These are phyloP conservation scores for Heterohyrax brucei DNA, from an alignment of 2,797 vertebrate genomes.

Conservation along the genomic window DNA sequence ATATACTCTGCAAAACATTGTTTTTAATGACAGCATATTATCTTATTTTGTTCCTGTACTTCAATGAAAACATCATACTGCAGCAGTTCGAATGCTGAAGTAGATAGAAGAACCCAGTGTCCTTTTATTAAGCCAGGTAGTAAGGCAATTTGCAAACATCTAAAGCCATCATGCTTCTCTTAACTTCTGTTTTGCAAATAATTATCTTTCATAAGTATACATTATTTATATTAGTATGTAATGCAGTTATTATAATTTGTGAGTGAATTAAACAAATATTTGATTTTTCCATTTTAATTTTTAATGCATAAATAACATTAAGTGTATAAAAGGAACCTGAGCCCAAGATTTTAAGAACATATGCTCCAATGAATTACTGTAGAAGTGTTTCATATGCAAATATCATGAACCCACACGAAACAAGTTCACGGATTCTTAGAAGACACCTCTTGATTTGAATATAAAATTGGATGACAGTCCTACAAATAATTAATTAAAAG, in stretches of 20 bases:
- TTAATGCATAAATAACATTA: not conserved
- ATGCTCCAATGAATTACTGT: not conserved
- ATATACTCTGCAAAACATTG: not conserved
- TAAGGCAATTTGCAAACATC: conserved; percentile 43
- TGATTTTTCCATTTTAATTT: conserved; percentile 51
- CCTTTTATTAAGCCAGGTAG: not conserved
- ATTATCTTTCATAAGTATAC: conserved; percentile 13
- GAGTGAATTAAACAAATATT: not conserved
- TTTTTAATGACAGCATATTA: not conserved
- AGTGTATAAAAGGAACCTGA: not conserved
- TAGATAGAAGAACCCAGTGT: not conserved
- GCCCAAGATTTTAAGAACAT: not conserved
- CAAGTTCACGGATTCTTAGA: not conserved
- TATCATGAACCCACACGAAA: not conserved
- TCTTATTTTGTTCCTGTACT: conserved; percentile 14
- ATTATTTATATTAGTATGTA: conserved; percentile 22
- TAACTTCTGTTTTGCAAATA: conserved; percentile 43
- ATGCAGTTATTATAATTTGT: not conserved
- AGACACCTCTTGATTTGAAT: conserved; percentile 16
- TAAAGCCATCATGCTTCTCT: not conserved
- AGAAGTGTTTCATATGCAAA: not conserved
- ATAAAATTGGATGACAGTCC: not conserved
- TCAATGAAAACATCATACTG: conserved; percentile 15
- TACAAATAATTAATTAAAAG: conserved; percentile 21
- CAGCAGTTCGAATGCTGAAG: conserved; percentile 21